Base-by-base conservation (phyloP, 2,888 invertebrate genomes). In the Amblyjoppa proteus region DNA sequence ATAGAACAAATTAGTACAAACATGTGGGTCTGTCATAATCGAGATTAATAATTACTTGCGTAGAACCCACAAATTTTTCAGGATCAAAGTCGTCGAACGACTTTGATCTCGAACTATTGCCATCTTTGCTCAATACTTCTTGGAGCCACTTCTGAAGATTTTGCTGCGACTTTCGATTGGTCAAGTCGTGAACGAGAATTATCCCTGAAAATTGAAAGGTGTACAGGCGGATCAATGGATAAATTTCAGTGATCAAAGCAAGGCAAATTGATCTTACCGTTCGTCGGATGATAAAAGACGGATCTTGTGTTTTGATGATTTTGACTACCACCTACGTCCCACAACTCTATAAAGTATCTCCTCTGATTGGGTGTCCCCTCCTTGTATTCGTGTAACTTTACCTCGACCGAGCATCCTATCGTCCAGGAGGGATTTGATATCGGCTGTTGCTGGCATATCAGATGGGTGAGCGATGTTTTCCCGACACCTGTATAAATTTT, bases 311-410 rank as follows among this genome's bases (percentile, higher is more conserved):
- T 99, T 92, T 97, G 96, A 93, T 99, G 99, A 90, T 97, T 97
- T 87, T 97, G 96, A 87, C 98, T 99, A 0, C 99, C 99, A 5
- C 99, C 99, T 77, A 99, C 96, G 93, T 99, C 99, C 97, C 99
- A 99, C 49, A 99, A 95, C 94, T 99, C 99, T 34, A 99, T 96
- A 93, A 99, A 99, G 94, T 97, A 99, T 5, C 97, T 97, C 90
- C 97, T 97, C 93, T 99, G 99, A 84, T 97, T 96, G 28, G 98
- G 97, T 0, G 98, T 99, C 1, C 99, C 99, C 94, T 99, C 99
- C 93, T 98, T 98, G 93, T 97, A 99, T 93, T 98, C 98, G 92
- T 99, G 99, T 71, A 99, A 95, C 95, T 98, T 98, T 0, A 99
- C 98, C 95, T 99, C 99, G 0, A 99, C 97, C 1, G 98, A 97